Evolutionary conservation across 35 echinoderm and acorn worm genomes (phyloP).

Genomic region (Nesometra sesokonis): DNA sequence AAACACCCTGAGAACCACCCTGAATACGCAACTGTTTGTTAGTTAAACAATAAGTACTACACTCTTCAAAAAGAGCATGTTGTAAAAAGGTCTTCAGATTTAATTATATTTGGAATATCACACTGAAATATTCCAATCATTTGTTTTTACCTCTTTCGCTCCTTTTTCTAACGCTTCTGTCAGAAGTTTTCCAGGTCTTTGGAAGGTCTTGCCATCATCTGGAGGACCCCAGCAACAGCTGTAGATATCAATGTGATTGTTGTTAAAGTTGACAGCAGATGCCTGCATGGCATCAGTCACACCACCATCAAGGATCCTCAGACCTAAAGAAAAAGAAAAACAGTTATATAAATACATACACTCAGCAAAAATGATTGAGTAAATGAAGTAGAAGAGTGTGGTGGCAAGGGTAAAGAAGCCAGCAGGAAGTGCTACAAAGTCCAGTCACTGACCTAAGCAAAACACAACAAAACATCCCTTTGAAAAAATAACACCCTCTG

Average conservation of each 20-base stretch:
- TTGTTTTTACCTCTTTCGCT: slow-evolving; percentile 38
- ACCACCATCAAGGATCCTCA: slow-evolving; percentile 62
- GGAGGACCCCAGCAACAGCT: slow-evolving; percentile 94
- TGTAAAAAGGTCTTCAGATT: too few species aligned
- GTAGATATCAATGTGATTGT: slow-evolving; percentile 78
- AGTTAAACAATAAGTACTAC: too few species aligned
- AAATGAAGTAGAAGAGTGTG: neutral
- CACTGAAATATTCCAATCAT: too few species aligned
- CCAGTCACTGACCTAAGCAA: neutral
- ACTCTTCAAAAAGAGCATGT: too few species aligned
- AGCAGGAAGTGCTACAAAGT: neutral
- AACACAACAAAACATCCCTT: too few species aligned
- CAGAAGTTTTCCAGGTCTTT: slow-evolving; percentile 34
- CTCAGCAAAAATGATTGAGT: neutral
- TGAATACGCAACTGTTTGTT: too few species aligned
- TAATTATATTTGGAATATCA: too few species aligned
- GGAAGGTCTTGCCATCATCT: slow-evolving; percentile 63
- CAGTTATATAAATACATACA: neutral
- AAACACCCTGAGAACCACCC: too few species aligned
- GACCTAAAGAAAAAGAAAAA: slow-evolving; percentile 25
- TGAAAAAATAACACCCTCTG: too few species aligned
- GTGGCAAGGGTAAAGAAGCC: neutral
- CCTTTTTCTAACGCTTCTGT: slow-evolving; percentile 37
- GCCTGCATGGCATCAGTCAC: slow-evolving; percentile 65
- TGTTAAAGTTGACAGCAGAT: slow-evolving; percentile 49